Evolutionary conservation across 2,797 vertebrate genomes (phyloP).

Genomic region (Hemibagrus guttatus): DNA sequence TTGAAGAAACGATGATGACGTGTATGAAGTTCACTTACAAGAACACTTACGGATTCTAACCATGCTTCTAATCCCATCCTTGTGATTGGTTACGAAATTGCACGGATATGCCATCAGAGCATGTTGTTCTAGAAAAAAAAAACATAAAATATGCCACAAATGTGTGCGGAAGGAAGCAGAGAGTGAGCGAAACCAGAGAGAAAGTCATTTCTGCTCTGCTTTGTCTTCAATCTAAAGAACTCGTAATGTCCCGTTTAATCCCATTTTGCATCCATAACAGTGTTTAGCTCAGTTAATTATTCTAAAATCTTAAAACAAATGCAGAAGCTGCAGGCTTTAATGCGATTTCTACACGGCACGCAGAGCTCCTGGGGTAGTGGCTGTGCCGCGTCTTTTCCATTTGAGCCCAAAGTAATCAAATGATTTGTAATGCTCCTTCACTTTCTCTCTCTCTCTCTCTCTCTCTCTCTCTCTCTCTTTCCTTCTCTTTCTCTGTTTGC

Average conservation of each 20-base stretch:
- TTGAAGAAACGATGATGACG: background rate
- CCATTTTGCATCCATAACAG: constrained; percentile 70
- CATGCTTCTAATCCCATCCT: background rate
- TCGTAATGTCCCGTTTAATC: constrained; percentile 69
- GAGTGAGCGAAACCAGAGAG: constrained; percentile 50
- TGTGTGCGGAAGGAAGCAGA: constrained; percentile 6
- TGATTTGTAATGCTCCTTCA: constrained; percentile 73
- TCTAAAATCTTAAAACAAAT: constrained; percentile 80
- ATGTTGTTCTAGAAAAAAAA: background rate
- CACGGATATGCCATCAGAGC: background rate
- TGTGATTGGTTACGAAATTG: background rate
- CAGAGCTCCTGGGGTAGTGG: constrained; percentile 74
- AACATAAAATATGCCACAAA: background rate
- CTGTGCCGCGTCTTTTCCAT: constrained; percentile 74
- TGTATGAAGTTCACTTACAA: background rate
- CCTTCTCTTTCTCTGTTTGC: constrained; percentile 30
- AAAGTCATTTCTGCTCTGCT: constrained; percentile 57
- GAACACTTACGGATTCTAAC: no score
- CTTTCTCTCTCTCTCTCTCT: constrained; percentile 24
- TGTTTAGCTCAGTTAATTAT: constrained; percentile 80
- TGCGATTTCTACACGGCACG: constrained; percentile 78
- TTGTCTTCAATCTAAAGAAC: constrained; percentile 62
- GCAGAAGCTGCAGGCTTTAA: constrained; percentile 75
- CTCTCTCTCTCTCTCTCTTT: constrained; percentile 12
- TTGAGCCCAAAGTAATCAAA: constrained; percentile 78